These are phyloP conservation scores for Apostichopus californicus DNA, from an alignment of 35 echinoderm and acorn worm species.

Conservation along the genomic window DNA sequence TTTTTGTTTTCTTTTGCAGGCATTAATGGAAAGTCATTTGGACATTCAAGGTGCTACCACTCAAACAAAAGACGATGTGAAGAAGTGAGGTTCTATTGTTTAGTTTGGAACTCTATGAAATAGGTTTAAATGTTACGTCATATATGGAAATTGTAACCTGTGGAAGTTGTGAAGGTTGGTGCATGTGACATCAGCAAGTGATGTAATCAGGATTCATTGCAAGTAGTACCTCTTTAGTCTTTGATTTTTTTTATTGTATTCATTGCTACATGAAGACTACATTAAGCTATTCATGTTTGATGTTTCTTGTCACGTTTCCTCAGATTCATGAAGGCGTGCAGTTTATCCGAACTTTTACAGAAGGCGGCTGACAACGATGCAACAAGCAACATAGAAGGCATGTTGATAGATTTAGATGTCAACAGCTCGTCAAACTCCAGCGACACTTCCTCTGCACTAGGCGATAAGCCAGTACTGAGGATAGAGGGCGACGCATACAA, in stretches of 20 bases:
- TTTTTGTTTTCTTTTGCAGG: conserved; percentile 53
- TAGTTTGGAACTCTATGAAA: no score
- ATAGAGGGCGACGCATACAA: conserved; percentile 66
- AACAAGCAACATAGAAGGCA: conserved; percentile 64
- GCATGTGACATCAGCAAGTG: no score
- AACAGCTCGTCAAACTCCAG: conserved; percentile 44
- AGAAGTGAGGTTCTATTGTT: conserved; percentile 66
- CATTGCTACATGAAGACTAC: not conserved
- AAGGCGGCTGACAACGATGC: conserved; percentile 54
- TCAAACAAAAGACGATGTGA: conserved; percentile 66
- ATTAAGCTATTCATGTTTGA: not conserved
- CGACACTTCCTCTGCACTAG: conserved; percentile 48
- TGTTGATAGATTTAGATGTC: conserved; percentile 79
- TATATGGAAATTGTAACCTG: no score
- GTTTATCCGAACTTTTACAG: conserved; percentile 84
- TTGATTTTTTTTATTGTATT: not conserved
- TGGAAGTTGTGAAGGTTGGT: no score
- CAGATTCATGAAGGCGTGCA: conserved; percentile 92
- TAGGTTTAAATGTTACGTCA: no score
- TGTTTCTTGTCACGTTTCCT: not conserved
- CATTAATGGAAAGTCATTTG: conserved; percentile 78
- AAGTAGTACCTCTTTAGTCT: no score
- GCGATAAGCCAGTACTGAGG: conserved; percentile 58
- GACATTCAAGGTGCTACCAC: conserved; percentile 70
- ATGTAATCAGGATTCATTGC: no score